Evolutionary conservation across 2,797 vertebrate species (phyloP).

Genomic region (Pangasius djambal): DNA sequence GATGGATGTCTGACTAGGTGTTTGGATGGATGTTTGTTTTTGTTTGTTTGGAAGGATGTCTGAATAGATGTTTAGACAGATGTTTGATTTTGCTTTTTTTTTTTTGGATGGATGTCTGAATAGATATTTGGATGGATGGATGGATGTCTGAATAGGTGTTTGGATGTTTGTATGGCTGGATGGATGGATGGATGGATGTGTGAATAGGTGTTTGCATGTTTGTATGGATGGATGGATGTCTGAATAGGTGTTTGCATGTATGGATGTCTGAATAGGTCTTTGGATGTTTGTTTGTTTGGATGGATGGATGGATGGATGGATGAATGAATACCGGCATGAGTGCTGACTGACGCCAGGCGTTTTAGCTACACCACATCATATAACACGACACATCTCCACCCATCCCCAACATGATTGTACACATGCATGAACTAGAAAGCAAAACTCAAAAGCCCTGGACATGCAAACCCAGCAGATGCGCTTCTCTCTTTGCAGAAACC

Average conservation of each 20-base stretch:
- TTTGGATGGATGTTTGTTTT: too few relatives aligned
- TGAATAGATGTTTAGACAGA: too few relatives aligned
- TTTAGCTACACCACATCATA: background rate
- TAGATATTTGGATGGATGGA: background rate
- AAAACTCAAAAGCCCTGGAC: background rate
- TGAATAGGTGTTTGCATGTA: background rate
- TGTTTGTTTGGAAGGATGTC: too few relatives aligned
- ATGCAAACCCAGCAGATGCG: background rate
- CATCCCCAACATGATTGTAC: background rate
- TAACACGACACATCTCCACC: too few relatives aligned
- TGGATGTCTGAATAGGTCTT: too few relatives aligned
- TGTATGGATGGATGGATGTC: background rate
- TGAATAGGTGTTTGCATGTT: too few relatives aligned
- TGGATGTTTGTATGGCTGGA: too few relatives aligned
- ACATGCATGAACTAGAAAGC: background rate
- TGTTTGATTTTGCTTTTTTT: too few relatives aligned
- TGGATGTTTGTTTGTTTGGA: too few relatives aligned
- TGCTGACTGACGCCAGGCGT: background rate
- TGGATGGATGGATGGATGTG: too few relatives aligned
- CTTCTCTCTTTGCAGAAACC: background rate
- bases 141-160: too few relatives aligned
- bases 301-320: background rate
- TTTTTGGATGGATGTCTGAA: background rate
- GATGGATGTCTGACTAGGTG: too few relatives aligned
- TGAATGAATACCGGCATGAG: background rate